Percentiles rank a stretch among this genome's conserved stretches.
phyloP scores from a whole-genome alignment of 1,140 invertebrate species.

The Brachionus rubens region DNA sequence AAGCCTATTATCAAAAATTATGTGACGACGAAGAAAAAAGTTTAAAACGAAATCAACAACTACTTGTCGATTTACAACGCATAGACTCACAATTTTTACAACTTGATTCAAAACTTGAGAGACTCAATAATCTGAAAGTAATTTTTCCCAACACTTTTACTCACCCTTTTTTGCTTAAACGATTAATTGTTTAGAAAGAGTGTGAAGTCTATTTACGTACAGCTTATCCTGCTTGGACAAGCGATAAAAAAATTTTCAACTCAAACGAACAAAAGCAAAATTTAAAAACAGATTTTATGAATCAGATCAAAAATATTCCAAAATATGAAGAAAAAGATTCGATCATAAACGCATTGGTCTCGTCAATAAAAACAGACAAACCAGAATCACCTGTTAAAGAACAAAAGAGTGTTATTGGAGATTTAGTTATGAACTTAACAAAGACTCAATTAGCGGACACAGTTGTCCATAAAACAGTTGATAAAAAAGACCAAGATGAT shows the following conservation, averaged over 20 bases:
- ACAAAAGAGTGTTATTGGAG: background rate
- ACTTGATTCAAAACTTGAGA: constrained; percentile 34
- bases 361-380: background rate
- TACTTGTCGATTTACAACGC: constrained; percentile 4
- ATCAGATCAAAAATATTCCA: background rate
- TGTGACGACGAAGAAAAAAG: constrained; percentile 44
- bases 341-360: background rate
- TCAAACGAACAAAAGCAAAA: background rate
- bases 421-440: constrained; percentile 6
- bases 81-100: constrained; percentile 38
- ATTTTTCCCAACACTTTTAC: background rate
- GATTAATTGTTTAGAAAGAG: constrained; percentile 12
- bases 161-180: background rate
- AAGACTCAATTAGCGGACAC: background rate
- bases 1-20: constrained; percentile 34
- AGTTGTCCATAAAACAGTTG: background rate
- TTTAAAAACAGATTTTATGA: background rate
- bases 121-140: constrained; percentile 33
- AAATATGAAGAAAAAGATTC: constrained; percentile 1
- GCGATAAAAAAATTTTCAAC: constrained; percentile 20
- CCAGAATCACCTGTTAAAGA: background rate
- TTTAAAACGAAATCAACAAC: constrained; percentile 18
- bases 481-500: background rate
- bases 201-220: constrained; percentile 25
- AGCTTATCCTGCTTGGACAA: constrained; percentile 33